Percentiles rank a stretch among this genome's conserved stretches.
Conservation (phyloP, 2,113 vertebrate species). For the Hypocryptadius cinnamomeus region DNA sequence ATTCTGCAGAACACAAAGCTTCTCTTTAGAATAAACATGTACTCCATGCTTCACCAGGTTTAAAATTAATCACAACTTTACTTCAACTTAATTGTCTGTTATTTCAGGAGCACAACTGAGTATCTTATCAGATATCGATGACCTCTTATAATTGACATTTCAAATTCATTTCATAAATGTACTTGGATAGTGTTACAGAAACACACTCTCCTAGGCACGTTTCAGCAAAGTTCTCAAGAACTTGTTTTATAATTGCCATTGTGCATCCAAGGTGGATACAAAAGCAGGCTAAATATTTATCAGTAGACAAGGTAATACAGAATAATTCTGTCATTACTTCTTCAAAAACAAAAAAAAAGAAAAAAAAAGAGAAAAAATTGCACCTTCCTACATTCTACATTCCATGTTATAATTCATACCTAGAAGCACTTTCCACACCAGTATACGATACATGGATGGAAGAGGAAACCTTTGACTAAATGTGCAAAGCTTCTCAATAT, state of each 20-base stretch:
- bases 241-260: background rate
- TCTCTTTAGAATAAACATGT: background rate
- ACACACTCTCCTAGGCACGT: background rate
- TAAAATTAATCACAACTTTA: background rate
- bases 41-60: background rate
- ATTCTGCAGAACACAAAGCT: background rate
- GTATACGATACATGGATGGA: conserved; percentile 92
- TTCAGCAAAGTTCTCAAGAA: background rate
- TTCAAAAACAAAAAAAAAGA: background rate
- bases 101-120: background rate
- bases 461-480: conserved; percentile 97
- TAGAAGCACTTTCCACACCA: conserved; percentile 95
- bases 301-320: background rate
- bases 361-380: background rate
- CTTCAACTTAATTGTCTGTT: background rate
- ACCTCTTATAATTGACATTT: background rate
- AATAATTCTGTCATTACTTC: background rate
- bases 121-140: background rate
- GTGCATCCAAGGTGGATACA: background rate
- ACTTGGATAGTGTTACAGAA: background rate
- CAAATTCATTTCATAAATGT: background rate
- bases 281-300: background rate
- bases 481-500: conserved; percentile 94
- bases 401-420: conserved; percentile 69
- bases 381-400: background rate